Evolutionary conservation across 30 jellyfish, hydroid and myxozoan genomes (phyloP).

Genomic region (Haliclystus octoradiatus): DNA sequence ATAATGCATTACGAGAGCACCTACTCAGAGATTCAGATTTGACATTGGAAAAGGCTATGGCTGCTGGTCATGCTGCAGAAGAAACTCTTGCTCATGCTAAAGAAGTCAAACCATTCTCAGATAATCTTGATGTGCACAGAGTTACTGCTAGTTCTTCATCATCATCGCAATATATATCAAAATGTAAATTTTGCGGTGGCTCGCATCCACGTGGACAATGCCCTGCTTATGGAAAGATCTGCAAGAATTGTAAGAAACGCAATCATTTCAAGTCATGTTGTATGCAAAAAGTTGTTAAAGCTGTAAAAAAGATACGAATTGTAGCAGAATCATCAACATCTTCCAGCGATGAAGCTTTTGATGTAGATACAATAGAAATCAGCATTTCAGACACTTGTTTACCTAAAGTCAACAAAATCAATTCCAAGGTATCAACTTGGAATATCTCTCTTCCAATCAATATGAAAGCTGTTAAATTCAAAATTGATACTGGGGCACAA

Average conservation of each 20-base stretch:
- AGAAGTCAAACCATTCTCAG: constrained; percentile 17
- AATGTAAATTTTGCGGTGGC: constrained; percentile 52
- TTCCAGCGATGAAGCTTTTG: constrained; percentile 19
- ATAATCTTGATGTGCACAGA: constrained; percentile 21
- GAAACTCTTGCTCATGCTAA: constrained; percentile 33
- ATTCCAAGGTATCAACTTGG: constrained; percentile 3
- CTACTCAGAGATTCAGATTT: constrained; percentile 42
- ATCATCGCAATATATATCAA: constrained; percentile 11
- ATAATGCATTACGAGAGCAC: constrained; percentile 23
- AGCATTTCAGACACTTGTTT: too few relatives aligned
- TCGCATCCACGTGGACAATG: constrained; percentile 37
- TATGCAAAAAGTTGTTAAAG: constrained; percentile 18
- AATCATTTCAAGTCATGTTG: constrained; percentile 25
- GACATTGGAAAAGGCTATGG: constrained; percentile 33
- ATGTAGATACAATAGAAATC: constrained; percentile 6
- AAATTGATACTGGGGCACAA: constrained; percentile 9
- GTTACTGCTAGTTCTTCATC: constrained; percentile 12
- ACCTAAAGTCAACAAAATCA: background rate
- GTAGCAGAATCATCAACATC: constrained; percentile 4
- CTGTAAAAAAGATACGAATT: too few relatives aligned
- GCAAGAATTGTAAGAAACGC: constrained; percentile 13
- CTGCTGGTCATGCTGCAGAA: constrained; percentile 37
- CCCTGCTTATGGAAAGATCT: constrained; percentile 24
- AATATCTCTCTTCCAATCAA: constrained; percentile 1
- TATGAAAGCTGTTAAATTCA: background rate